Base-by-base conservation (phyloP, 2,888 invertebrate species). In the Scaeva pyrastri region DNA sequence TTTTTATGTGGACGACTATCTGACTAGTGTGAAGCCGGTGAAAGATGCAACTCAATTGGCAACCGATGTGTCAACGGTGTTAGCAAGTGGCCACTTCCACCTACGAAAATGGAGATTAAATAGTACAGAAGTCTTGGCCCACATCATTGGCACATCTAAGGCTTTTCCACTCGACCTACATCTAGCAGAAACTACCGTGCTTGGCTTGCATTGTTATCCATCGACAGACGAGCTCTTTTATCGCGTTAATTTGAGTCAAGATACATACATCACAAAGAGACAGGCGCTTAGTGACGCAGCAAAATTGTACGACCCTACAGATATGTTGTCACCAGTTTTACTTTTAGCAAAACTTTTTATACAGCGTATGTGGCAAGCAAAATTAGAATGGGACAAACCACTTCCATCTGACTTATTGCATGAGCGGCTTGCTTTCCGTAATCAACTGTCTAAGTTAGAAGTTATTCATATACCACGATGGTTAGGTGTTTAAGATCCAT, bases 31-130 rank as follows among this genome's bases (percentile, higher is more conserved):
- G 5, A 16, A 16, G 41, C 52, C 62, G 10, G 23, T 21, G 26
- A 16, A 62, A 48, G 21, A 62, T 14, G 50, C 62, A 31, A 41
- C 50, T 64, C 50, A 48, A 52, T 48, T 36, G 36, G 36, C 36
- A 10, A 7, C 10, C 7, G 10, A 36, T 36, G 55, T 26, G 1
- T n/a, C 26, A 31, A 8, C n/a, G n/a, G n/a, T 45, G 58, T 48
- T 43, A 14, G 4, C 43, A 2, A 43, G 43, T 43, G 43, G n/a
- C 5, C 43, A 43, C 1, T 58, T 77, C 10, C 31, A 68, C 16
- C 36, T 76, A 11, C 76, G 76, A 14, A 70, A 76, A 68, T 76
- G 56, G 70, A 56, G 31, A 77, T 31, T 58, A 58, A 77, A 77
- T 31, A 56, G 14, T n/a, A 14, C 41, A 2, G 12, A 52, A 16